Base-by-base conservation (phyloP, 30 jellyfish, hydroid and myxozoan species). In the Catostylus mosaicus region DNA sequence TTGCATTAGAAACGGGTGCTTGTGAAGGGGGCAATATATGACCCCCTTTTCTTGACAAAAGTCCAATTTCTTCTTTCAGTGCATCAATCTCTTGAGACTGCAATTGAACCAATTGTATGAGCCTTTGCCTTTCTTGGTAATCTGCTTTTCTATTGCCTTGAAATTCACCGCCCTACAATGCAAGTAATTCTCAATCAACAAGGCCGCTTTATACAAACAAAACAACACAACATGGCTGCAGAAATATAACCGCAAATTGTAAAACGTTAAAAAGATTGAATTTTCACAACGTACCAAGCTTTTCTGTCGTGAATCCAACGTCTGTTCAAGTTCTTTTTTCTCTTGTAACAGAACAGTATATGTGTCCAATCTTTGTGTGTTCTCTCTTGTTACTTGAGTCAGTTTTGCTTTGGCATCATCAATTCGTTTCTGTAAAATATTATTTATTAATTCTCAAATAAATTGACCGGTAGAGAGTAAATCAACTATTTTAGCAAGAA, bases 71-170 rank as follows among this genome's bases (percentile, higher is more conserved):
- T 23, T 93, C 96, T 64, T 93, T 87, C 47, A 93, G 86, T 11
- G 92, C 90, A 33, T 93, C 97, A 60, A 93, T 87, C 70, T 93
- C 98, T 61, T 80, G 93, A 5, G 98, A 87, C 65, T 93, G 98
- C 19, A 93, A 84, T 71, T 86, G 98, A 14, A 80, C 97, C 0
- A 86, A 89, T 61, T 93, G 97, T n/a, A 83, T 74, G 30, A 93
- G 63, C 34, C 97, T 87, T 38, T 87, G 95, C 56, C 97, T 88
- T 69, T 93, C 98, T 65, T 86, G 89, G 59, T 31, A 67, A 35
- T 93, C 98, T 2, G 97, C 89, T 68, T 86, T 52, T 32, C 96
- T 45, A 72, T 81, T 83, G 30, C 98, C 98, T 61, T 81, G 98
- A 51, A 93, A 93, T 63, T 86, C 97, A 27, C 96, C 96, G 19